Percentiles rank a stretch among this genome's conserved stretches.
Evolutionary conservation across 2,888 invertebrate species (phyloP).

Genomic region (Coelinius sp.): DNA sequence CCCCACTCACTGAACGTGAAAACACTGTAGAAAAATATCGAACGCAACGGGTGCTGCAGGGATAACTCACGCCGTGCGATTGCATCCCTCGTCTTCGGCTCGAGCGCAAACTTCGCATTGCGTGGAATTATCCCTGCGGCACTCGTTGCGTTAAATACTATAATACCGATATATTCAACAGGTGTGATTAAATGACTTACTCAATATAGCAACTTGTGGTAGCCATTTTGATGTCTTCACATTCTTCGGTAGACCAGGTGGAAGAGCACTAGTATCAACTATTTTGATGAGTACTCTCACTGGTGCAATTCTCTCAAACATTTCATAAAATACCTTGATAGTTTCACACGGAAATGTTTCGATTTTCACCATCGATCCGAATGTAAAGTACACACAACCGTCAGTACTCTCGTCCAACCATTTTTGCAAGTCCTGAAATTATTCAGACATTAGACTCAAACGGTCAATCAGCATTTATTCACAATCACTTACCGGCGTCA

Average conservation of each 20-base stretch:
- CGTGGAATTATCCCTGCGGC: too few species aligned
- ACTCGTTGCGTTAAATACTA: too few species aligned
- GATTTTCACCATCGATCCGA: conserved; percentile 66
- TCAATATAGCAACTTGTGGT: conserved; percentile 58
- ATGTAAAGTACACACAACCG: conserved; percentile 64
- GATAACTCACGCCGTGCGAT: too few species aligned
- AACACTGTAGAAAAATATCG: too few species aligned
- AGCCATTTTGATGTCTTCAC: conserved; percentile 62
- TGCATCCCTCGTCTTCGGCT: too few species aligned
- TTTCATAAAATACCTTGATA: conserved; percentile 54
- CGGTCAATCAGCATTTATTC: neutral
- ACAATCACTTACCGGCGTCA: neutral
- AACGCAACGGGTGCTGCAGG: too few species aligned
- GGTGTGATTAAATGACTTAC: conserved; percentile 47
- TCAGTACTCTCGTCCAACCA: conserved; percentile 61
- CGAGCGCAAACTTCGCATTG: too few species aligned
- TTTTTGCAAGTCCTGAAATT: conserved; percentile 57
- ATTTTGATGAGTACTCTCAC: conserved; percentile 63
- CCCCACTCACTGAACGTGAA: too few species aligned
- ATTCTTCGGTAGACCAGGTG: conserved; percentile 61
- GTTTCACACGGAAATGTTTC: conserved; percentile 59
- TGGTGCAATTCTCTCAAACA: conserved; percentile 61
- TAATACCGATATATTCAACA: neutral
- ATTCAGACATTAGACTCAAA: neutral
- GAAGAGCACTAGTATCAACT: conserved; percentile 57